Percentiles rank a stretch among this genome's conserved stretches.
These are phyloP conservation scores for Cephus cinctus DNA, from an alignment of 1,140 invertebrate genomes.

Conservation along the genomic window DNA sequence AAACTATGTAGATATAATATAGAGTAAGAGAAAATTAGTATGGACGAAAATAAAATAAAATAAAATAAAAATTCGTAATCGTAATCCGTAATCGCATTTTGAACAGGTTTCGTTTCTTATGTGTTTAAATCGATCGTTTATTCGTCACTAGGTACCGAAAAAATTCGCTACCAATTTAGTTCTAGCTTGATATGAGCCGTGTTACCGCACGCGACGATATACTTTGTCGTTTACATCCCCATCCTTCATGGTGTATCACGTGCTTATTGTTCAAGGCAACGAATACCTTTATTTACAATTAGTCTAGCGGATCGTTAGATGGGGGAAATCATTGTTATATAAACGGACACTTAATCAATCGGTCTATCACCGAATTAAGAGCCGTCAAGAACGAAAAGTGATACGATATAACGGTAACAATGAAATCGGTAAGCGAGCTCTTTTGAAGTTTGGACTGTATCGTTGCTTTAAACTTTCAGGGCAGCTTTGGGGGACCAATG, in stretches of 20 bases:
- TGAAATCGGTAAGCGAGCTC: conserved; percentile 36
- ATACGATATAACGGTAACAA: conserved; percentile 10
- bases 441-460: conserved; percentile 15
- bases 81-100: conserved; percentile 39
- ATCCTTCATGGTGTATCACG: conserved; percentile 33
- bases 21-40: no score
- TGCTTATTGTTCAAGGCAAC: not conserved
- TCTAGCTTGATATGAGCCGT: conserved; percentile 10
- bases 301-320: conserved; percentile 9
- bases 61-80: no score
- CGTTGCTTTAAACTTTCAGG: conserved; percentile 46
- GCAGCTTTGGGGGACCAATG: conserved; percentile 51
- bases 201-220: no score
- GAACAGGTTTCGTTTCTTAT: conserved; percentile 37
- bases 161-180: conserved; percentile 16
- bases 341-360: conserved; percentile 15
- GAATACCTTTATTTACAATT: conserved; percentile 2
- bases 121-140: conserved; percentile 25
- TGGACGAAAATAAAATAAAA: no score
- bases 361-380: conserved; percentile 16
- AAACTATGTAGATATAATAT: no score
- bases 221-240: conserved; percentile 18
- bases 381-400: conserved; percentile 5
- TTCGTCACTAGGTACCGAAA: conserved; percentile 23
- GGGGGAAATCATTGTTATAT: not conserved